Percentiles rank a stretch among this genome's conserved stretches.
phyloP scores from a whole-genome alignment of 2,888 invertebrate genomes.

The Torymus tubicola region DNA sequence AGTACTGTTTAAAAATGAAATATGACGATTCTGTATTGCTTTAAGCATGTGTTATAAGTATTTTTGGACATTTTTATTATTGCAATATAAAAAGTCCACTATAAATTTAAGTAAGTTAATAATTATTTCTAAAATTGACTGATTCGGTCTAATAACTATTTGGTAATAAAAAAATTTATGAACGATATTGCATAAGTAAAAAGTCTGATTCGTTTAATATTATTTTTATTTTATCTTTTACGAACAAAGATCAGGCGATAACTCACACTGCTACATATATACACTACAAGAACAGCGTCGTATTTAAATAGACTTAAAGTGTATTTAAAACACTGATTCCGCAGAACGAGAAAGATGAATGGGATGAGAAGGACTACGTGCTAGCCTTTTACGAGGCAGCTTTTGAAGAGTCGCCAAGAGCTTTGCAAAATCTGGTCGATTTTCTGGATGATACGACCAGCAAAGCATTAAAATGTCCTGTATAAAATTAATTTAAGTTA shows the following conservation, averaged over 20 bases:
- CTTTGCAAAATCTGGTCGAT: conserved; percentile 93
- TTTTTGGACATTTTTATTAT: conserved; percentile 4
- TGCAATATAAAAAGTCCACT: conserved; percentile 1
- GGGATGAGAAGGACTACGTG: conserved; percentile 98
- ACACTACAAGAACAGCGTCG: conserved; percentile 71
- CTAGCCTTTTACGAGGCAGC: conserved; percentile 95
- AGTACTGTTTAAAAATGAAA: neutral
- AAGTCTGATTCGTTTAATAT: conserved; percentile 60
- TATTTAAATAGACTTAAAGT: conserved; percentile 70
- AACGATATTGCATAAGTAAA: conserved; percentile 33
- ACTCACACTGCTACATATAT: conserved; percentile 69
- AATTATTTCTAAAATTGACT: conserved; percentile 20
- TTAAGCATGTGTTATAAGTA: too few relatives aligned
- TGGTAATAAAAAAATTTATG: conserved; percentile 44
- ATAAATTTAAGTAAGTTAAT: conserved; percentile 27
- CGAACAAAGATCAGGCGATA: conserved; percentile 70
- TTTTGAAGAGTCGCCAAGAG: conserved; percentile 91
- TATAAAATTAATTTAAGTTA: conserved; percentile 59
- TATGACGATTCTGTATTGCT: conserved; percentile 16
- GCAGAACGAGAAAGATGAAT: conserved; percentile 97
- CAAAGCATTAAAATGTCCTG: conserved; percentile 97
- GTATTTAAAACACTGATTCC: conserved; percentile 91
- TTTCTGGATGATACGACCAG: conserved; percentile 92
- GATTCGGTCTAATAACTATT: conserved; percentile 21
- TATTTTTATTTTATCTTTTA: conserved; percentile 68